Evolutionary conservation across 2,113 vertebrate genomes (phyloP).

Genomic region (Chloropsis cyanopogon): DNA sequence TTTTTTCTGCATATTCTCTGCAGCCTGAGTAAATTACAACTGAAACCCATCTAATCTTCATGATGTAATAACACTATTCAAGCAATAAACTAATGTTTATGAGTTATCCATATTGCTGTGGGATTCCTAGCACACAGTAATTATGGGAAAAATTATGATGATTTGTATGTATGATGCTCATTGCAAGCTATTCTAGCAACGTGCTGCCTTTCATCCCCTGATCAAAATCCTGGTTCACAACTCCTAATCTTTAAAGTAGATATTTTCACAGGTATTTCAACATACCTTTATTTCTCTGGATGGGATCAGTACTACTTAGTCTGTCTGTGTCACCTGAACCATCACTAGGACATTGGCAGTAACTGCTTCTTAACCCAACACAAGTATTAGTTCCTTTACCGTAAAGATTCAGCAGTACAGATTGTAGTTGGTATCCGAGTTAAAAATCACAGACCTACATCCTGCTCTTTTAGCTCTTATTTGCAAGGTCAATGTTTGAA

Average conservation of each 20-base stretch:
- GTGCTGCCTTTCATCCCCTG: not conserved
- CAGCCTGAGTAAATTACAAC: not conserved
- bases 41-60: not conserved
- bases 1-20: not conserved
- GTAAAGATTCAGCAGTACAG: not conserved
- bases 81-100: not conserved
- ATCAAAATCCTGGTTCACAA: not conserved
- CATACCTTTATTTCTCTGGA: not conserved
- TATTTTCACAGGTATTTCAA: not conserved
- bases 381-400: not conserved
- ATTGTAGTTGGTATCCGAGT: not conserved
- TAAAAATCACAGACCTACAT: not conserved
- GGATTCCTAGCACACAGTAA: not conserved
- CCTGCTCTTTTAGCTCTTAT: not conserved
- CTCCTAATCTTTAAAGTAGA: not conserved
- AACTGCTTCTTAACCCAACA: not conserved
- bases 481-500: not conserved
- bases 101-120: not conserved
- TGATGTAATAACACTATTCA: not conserved
- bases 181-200: not conserved
- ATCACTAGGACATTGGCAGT: not conserved
- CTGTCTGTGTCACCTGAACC: not conserved
- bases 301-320: not conserved
- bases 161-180: not conserved
- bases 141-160: not conserved